Evolutionary conservation across 2,113 vertebrate genomes (phyloP).

Genomic region (Cichladusa arquata): DNA sequence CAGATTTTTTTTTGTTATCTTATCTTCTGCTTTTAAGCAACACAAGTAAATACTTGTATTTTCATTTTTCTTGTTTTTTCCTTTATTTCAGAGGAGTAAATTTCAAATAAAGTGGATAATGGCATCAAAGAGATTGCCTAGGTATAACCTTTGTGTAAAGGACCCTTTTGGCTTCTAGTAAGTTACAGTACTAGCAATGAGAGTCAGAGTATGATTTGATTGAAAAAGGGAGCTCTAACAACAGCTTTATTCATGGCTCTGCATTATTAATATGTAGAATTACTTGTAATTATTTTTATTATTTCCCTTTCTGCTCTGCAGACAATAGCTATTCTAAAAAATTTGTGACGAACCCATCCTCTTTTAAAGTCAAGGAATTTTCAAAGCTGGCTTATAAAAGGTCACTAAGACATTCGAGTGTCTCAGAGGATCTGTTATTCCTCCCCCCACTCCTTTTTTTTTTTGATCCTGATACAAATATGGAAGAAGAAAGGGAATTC

Average conservation of each 20-base stretch:
- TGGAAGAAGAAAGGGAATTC: background rate
- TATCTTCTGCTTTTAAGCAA: background rate
- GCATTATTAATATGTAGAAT: background rate
- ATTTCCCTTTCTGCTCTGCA: background rate
- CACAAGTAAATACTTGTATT: background rate
- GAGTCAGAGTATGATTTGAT: background rate
- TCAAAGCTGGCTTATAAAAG: background rate
- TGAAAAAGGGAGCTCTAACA: background rate
- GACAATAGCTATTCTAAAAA: background rate
- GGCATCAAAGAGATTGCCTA: background rate
- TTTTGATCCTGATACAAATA: background rate
- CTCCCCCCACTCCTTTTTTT: fast-evolving
- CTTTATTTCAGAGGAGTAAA: background rate
- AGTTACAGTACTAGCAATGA: background rate
- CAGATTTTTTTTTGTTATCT: background rate
- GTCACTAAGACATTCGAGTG: background rate
- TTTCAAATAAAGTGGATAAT: background rate
- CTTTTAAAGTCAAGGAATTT: background rate
- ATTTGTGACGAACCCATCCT: background rate
- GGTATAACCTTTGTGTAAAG: background rate
- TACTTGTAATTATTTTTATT: background rate
- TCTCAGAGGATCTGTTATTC: background rate
- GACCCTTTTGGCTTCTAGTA: constrained; percentile 35
- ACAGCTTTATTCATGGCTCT: background rate
- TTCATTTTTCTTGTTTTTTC: background rate